Percentiles rank a stretch among this genome's conserved stretches.
Conservation (phyloP, 2,113 vertebrate genomes). For the Prinia subflava region DNA sequence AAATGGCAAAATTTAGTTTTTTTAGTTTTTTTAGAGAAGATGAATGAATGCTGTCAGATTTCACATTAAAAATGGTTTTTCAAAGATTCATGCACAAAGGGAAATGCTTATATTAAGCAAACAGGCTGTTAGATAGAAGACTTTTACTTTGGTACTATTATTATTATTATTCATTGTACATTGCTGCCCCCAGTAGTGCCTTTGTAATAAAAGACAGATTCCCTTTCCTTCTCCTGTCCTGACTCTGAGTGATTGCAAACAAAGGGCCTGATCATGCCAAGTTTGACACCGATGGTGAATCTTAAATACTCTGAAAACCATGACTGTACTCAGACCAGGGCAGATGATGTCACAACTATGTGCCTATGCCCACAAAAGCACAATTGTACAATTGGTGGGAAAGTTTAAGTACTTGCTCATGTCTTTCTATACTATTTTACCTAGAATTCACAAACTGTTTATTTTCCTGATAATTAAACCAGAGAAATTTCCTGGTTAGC, state of each 20-base stretch:
- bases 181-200: not conserved
- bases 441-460: not conserved
- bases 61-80: not conserved
- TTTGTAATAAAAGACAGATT: not conserved
- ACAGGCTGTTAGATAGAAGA: not conserved
- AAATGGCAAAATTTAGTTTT: not conserved
- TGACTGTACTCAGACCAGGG: accelerated
- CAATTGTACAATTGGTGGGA: accelerated
- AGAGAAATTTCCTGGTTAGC: not conserved
- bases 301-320: not conserved
- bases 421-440: not conserved
- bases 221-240: not conserved
- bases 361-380: not conserved
- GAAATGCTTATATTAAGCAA: not conserved
- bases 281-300: not conserved
- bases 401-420: not conserved
- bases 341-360: not conserved
- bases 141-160: not conserved
- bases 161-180: not conserved
- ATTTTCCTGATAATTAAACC: not conserved
- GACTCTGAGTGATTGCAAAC: not conserved
- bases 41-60: not conserved
- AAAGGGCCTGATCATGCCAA: not conserved
- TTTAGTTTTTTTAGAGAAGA: too few relatives aligned
- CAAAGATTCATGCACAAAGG: not conserved